A percentile compares a stretch with the other conserved stretches of the same genome.
phyloP scores from a whole-genome alignment of 2,888 invertebrate species.

The Lordiphosa andalusiaca region DNA sequence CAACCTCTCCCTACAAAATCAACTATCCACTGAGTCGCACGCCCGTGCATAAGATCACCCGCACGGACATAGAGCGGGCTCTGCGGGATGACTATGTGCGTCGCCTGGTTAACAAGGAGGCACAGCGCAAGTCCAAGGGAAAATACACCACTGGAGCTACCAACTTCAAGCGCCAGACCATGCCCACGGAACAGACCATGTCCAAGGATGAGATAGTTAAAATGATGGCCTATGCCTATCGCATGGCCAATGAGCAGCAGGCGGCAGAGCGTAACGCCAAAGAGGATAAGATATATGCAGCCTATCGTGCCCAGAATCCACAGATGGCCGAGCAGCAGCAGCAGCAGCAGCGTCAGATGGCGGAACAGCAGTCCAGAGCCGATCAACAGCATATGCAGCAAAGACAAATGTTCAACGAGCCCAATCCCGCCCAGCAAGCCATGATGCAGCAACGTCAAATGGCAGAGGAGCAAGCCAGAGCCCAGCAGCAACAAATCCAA shows the following conservation, averaged over 20 bases:
- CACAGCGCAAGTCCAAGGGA: constrained; percentile 39
- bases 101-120: constrained; percentile 64
- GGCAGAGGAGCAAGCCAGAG: constrained; percentile 18
- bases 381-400: neutral
- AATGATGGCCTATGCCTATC: constrained; percentile 73
- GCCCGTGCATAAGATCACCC: constrained; percentile 74
- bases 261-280: constrained; percentile 22
- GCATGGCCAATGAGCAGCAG: constrained; percentile 59
- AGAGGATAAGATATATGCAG: constrained; percentile 40
- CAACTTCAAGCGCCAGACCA: constrained; percentile 57
- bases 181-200: constrained; percentile 22
- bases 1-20: constrained; percentile 34
- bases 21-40: constrained; percentile 62
- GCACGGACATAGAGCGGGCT: constrained; percentile 72
- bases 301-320: constrained; percentile 25
- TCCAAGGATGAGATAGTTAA: constrained; percentile 69
- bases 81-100: constrained; percentile 74
- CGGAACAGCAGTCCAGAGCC: constrained; percentile 3
- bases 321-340: constrained; percentile 5
- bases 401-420: constrained; percentile 5
- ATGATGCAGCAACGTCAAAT: constrained; percentile 15
- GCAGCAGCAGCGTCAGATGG: constrained; percentile 24
- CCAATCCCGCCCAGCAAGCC: constrained; percentile 4
- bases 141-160: neutral
- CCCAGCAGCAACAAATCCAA: constrained; percentile 19